These are phyloP conservation scores for Steromphala cineraria DNA, from an alignment of 2,888 invertebrate genomes.

Conservation along the genomic window DNA sequence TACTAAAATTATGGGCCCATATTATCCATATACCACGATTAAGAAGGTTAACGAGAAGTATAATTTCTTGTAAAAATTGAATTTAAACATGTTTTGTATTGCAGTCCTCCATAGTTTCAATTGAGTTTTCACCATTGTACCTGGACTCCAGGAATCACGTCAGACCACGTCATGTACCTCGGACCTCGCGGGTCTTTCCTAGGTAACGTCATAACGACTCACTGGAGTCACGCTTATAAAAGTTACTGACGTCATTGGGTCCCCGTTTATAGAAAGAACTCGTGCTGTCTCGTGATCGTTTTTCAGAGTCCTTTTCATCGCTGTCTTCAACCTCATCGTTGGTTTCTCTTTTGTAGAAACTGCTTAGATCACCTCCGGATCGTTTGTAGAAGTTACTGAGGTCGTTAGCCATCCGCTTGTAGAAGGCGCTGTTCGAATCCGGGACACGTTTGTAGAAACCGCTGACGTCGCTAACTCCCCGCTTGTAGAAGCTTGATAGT, in stretches of 20 bases:
- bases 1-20: no score
- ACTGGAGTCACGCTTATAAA: conserved; percentile 19
- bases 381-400: conserved; percentile 29
- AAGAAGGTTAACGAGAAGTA: no score
- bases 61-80: no score
- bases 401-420: conserved; percentile 8
- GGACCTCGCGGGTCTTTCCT: not conserved
- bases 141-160: no score
- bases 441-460: conserved; percentile 27
- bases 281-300: not conserved
- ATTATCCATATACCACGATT: no score
- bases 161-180: not conserved
- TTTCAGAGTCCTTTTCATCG: not conserved
- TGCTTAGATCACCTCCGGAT: not conserved
- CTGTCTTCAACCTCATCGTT: not conserved
- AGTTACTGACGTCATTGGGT: conserved; percentile 6
- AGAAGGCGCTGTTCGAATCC: conserved; percentile 11
- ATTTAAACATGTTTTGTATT: no score
- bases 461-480: not conserved
- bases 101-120: no score
- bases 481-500: conserved; percentile 28
- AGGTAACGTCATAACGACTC: conserved; percentile 13
- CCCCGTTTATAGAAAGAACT: conserved; percentile 23
- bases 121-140: no score
- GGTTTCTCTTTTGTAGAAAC: conserved; percentile 25